phyloP scores from a whole-genome alignment of 2,888 invertebrate genomes.

The Cotesia congregata region DNA sequence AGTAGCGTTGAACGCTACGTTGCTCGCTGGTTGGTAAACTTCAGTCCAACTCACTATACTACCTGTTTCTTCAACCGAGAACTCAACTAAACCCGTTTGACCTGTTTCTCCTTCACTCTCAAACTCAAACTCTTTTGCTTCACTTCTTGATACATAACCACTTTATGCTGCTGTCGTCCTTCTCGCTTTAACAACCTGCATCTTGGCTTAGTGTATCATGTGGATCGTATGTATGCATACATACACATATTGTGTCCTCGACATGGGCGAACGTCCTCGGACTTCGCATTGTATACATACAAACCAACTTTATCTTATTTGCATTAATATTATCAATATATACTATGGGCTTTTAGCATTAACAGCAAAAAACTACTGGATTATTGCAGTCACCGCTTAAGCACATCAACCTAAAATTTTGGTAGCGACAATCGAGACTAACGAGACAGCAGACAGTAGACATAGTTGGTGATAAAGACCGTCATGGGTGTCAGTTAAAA shows the following conservation, averaged over 20 bases:
- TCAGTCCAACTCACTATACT: slow-evolving; percentile 36
- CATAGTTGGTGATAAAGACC: neutral
- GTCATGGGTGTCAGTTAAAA: neutral
- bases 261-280: slow-evolving; percentile 34
- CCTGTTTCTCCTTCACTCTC: slow-evolving; percentile 52
- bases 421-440: neutral
- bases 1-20: neutral
- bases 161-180: slow-evolving; percentile 25
- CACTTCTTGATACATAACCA: slow-evolving; percentile 41
- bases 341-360: neutral
- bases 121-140: slow-evolving; percentile 15
- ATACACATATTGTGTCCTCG: slow-evolving; percentile 17
- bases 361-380: neutral
- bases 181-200: slow-evolving; percentile 51
- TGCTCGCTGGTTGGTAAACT: neutral
- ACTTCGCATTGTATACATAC: slow-evolving; percentile 1
- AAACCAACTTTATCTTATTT: neutral
- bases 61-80: slow-evolving; percentile 21
- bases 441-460: neutral
- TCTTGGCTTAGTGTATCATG: slow-evolving; percentile 10
- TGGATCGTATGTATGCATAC: neutral
- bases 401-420: neutral
- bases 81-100: slow-evolving; percentile 54
- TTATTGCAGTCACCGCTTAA: neutral
- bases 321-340: slow-evolving; percentile 6